Evolutionary conservation across 2,797 vertebrate genomes (phyloP), one percentile per base, ranked within the genome.

Genomic region (Pagetopsis macropterus): DNA sequence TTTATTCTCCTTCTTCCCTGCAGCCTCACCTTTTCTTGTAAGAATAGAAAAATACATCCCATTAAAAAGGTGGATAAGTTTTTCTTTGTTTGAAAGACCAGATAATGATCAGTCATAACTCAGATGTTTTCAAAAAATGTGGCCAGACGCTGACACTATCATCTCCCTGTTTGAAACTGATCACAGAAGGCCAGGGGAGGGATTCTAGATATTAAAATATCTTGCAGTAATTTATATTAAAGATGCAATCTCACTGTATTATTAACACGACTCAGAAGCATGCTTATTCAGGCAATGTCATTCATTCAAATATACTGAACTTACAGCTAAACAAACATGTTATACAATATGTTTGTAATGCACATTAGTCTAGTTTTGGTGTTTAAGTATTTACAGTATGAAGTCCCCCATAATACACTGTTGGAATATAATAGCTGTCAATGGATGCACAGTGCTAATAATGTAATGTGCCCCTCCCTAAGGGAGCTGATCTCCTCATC

Each of bases 401-500:
- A 91, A 92, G 84, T 89, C 85, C 90, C 82, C 86, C 82, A 77
- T 81, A 78, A 84, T 69, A 83, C 85, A 82, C 69, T 76, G 80
- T 78, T 78, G 85, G 86, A 90, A 82, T 89, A 90, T 90, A 92
- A 92, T 93, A 89, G 92, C 92, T 90, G 91, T 93, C 91, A 92
- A 92, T 94, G 90, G 89, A 88, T 89, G 87, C 80, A 87, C 87
- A 84, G 88, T 93, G 91, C 93, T 94, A 94, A 95, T 95, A 94
- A 95, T 95, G 94, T 93, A 94, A 92, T 90, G 92, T 87, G 85
- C 85, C 89, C 89, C 90, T 92, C 92, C 93, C 93, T 84, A 16
- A 85, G 94, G 93, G 90, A 86, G 84, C 83, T 86, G 86, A 88
- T 92, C 95, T 95, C 95, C 94, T 94, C 94, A 95, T 94, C 92